Conservation (phyloP, 1,140 invertebrate species). For the Scaptodrosophila lebanonensis region DNA sequence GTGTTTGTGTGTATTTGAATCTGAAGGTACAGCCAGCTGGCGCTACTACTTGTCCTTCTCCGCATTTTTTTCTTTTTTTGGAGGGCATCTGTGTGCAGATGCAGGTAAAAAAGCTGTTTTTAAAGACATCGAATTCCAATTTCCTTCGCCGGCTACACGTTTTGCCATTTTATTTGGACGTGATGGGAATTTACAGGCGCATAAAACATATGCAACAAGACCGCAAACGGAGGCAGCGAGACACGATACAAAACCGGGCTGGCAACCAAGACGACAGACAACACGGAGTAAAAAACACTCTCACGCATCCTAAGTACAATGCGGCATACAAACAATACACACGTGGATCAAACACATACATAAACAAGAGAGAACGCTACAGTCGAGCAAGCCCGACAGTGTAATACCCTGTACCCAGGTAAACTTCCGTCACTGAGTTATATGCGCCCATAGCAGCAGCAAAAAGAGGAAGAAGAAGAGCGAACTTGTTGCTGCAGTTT, state of each 20-base stretch:
- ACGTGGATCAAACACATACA: too few species aligned
- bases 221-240: not conserved
- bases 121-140: conserved; percentile 70
- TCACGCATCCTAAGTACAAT: conserved; percentile 23
- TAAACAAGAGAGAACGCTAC: too few species aligned
- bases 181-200: conserved; percentile 56
- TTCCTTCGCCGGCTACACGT: conserved; percentile 59
- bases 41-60: not conserved
- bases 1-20: conserved; percentile 23
- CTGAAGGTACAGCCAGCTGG: conserved; percentile 13
- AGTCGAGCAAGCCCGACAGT: too few species aligned
- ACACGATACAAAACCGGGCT: too few species aligned
- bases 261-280: conserved; percentile 8
- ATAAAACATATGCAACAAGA: conserved; percentile 47
- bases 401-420: too few species aligned
- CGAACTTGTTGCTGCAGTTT: too few species aligned
- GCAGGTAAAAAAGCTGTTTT: conserved; percentile 54
- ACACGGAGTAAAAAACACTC: conserved; percentile 1
- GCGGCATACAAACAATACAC: conserved; percentile 33
- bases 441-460: too few species aligned
- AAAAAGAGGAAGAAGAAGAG: too few species aligned
- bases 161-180: conserved; percentile 58
- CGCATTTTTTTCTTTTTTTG: not conserved
- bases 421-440: too few species aligned
- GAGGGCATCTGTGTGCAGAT: not conserved